Percentiles rank a stretch among this genome's conserved stretches.
phyloP scores from a whole-genome alignment of 2,888 invertebrate genomes.

The Trichopoda pennipes region DNA sequence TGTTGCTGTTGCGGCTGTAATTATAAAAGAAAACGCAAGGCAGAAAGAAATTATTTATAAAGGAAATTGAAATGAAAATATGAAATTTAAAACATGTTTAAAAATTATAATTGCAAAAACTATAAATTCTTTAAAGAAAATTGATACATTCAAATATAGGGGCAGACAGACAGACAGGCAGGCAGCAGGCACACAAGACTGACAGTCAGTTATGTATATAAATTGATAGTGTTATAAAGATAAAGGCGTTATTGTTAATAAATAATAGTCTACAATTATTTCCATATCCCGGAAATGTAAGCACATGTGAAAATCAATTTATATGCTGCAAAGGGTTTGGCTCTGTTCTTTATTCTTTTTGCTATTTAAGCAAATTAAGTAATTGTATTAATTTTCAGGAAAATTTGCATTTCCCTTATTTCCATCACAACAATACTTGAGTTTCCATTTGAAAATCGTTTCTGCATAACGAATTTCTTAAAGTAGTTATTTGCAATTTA shows the following conservation, averaged over 20 bases:
- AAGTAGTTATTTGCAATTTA: constrained; percentile 53
- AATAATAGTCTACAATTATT: constrained; percentile 61
- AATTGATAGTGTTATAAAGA: constrained; percentile 47
- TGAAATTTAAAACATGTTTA: constrained; percentile 52
- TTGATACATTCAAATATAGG: constrained; percentile 65
- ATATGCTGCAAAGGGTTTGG: constrained; percentile 34
- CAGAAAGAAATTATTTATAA: constrained; percentile 6
- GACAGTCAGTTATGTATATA: constrained; percentile 12
- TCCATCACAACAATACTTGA: constrained; percentile 55
- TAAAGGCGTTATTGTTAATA: constrained; percentile 62
- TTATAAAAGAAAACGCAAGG: constrained; percentile 23
- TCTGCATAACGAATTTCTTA: constrained; percentile 64
- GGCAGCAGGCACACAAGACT: too few relatives aligned
- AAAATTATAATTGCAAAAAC: constrained; percentile 54
- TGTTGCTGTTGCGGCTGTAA: constrained; percentile 72
- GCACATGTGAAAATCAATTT: constrained; percentile 61
- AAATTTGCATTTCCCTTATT: constrained; percentile 69
- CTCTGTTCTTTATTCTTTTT: not conserved
- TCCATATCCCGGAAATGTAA: constrained; percentile 76
- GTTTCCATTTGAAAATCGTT: constrained; percentile 27
- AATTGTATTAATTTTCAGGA: constrained; percentile 66
- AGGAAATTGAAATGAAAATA: constrained; percentile 38
- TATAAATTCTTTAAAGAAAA: constrained; percentile 51
- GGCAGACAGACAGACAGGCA: constrained; percentile 23
- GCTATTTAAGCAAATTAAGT: constrained; percentile 61